Conservation (phyloP, 2,888 invertebrate species). For the Aphrophora alni region DNA sequence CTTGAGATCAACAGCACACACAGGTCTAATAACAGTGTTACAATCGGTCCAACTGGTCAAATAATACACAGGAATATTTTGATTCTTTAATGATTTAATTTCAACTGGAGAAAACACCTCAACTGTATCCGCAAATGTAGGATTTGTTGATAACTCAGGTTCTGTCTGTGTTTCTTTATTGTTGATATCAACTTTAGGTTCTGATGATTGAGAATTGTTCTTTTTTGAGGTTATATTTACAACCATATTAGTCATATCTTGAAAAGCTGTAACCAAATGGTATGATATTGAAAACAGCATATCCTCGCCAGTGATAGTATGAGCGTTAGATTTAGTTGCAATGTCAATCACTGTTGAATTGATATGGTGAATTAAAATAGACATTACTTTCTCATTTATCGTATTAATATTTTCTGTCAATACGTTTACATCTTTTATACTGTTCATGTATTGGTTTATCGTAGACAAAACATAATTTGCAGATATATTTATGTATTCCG, state of each 20-base stretch:
- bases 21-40: background rate
- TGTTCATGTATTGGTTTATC: conserved; percentile 5
- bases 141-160: background rate
- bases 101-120: conserved; percentile 27
- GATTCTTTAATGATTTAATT: background rate
- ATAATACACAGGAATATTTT: background rate
- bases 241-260: conserved; percentile 24
- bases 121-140: background rate
- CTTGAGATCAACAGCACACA: conserved; percentile 25
- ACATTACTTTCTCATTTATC: background rate
- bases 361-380: background rate
- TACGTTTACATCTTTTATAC: background rate
- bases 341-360: background rate
- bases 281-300: conserved; percentile 17
- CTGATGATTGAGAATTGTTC: background rate
- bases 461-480: conserved; percentile 18
- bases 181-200: background rate
- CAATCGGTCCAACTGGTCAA: background rate
- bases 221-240: background rate
- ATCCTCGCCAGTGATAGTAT: conserved; percentile 18
- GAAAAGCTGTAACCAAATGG: conserved; percentile 25
- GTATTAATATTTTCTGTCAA: conserved; percentile 4
- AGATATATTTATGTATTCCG: conserved; percentile 29
- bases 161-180: background rate
- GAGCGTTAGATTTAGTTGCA: background rate